Evolutionary conservation across 2,797 vertebrate species (phyloP), one percentile per base, ranked within the genome.

Genomic region (Buphagus erythrorhynchus): DNA sequence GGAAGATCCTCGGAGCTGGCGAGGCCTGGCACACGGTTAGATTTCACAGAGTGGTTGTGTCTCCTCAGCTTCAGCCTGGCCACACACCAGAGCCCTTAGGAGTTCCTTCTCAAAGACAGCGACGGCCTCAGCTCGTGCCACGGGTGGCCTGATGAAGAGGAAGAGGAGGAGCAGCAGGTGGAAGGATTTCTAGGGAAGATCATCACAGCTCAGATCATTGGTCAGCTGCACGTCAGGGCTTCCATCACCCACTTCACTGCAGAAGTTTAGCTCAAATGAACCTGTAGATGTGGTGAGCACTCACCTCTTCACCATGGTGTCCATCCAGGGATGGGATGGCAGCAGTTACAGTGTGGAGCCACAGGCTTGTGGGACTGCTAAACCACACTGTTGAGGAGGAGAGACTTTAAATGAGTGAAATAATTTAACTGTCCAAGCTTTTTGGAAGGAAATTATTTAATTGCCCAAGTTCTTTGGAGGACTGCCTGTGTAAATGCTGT

Each of bases 161-260:
- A 91, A 29, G 74, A 81, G 80, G 26, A 89, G 67, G 78, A 95
- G 52, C 69, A 66, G 58, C 51, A 66, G 38, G 71, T 71, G 62
- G 95, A 94, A 95, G 29, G 82, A 66, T 91, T 36, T 55, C 75
- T 93, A 88, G 86, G 85, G 61, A 92, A 86, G 73, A 95, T 12
- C 58, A 13, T 69, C 75, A 2, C 45, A 20, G 57, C 40, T 77
- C 61, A 59, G 68, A 59, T 43, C 93, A 9, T 63, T 21, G 0
- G 8, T 62, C 85, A 75, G 79, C 81, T 79, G 49, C 67, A 51
- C 26, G 0, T 46, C 86, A 95, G 89, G 69, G 69, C 76, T 84
- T 71, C 63, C 25, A 1, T 16, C 87, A 51, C 18, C 15, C 35
- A 3, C 62, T 67, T 76, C 29, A 21, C 65, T 78, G 74, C 91